These are phyloP conservation scores for Peribatodes rhomboidaria DNA, from an alignment of 2,888 invertebrate genomes.

Conservation along the genomic window DNA sequence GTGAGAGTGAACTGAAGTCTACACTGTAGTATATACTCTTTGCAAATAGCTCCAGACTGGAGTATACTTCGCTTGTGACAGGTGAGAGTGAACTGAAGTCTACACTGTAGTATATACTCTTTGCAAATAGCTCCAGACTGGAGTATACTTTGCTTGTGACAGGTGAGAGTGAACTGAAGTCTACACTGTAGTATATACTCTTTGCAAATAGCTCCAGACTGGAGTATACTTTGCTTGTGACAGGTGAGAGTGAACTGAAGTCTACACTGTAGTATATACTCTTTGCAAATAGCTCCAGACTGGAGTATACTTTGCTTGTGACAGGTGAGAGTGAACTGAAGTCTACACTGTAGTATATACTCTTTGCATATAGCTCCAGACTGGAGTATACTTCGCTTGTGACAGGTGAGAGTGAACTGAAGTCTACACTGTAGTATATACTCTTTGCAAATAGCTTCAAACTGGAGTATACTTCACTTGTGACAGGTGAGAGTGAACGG, in stretches of 20 bases:
- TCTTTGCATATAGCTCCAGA: slow-evolving; percentile 8
- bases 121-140: slow-evolving; percentile 3
- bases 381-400: slow-evolving; percentile 51
- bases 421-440: too few species aligned
- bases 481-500: too few species aligned
- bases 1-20: too few species aligned
- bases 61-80: slow-evolving; percentile 57
- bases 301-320: slow-evolving; percentile 50
- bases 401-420: too few species aligned
- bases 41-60: slow-evolving; percentile 9
- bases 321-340: too few species aligned
- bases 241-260: too few species aligned
- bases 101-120: too few species aligned
- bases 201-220: slow-evolving; percentile 2
- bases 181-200: too few species aligned
- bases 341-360: too few species aligned
- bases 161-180: too few species aligned
- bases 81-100: too few species aligned
- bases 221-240: slow-evolving; percentile 53
- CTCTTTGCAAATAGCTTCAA: slow-evolving; percentile 11
- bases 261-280: too few species aligned
- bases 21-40: slow-evolving; percentile 16
- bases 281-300: slow-evolving; percentile 7
- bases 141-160: slow-evolving; percentile 57
- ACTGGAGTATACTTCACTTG: slow-evolving; percentile 44